Evolutionary conservation across 2,113 vertebrate species (phyloP), one percentile per base, ranked within the genome.

Genomic region (Hemichromis elongatus): DNA sequence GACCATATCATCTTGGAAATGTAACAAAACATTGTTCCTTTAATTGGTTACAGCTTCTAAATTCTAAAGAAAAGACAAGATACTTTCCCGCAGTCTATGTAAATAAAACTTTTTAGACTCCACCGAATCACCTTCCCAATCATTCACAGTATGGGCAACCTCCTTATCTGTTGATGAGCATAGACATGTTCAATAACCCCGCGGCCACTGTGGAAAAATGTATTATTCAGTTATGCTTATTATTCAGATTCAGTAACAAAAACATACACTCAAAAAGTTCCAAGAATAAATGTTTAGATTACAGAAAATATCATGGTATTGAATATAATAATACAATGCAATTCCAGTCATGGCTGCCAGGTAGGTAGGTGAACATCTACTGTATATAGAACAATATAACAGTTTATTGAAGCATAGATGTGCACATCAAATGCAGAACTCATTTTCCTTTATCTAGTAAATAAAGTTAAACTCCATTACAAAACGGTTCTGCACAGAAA

Each of bases 381-480:
- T 88, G 90, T 77, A 80, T 92, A 91, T 90, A 53, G 53, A 94
- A 93, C 87, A 93, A 87, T 90, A 91, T 85, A 91, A 92, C 89
- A 83, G 92, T 90, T 93, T 92, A 92, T 90, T 93, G 92, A 93
- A 93, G 90, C 94, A 80, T 68, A 89, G 88, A 90, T 68, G 57
- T 77, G 70, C 85, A 88, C 88, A 90, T 92, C 89, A 91, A 90
- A 85, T 84, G 68, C 89, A 89, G 82, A 90, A 92, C 88, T 90
- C 89, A 89, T 95, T 94, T 92, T 88, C 90, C 87, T 94, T 94
- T 90, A 95, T 94, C 93, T 93, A 87, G 94, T 95, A 95, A 96
- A 96, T 95, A 95, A 96, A 95, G 90, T 92, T 93, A 86, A 96
- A 95, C 90, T 95, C 94, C 88, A 94, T 95, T 95, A 94, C 93